A percentile compares a stretch with the other conserved stretches of the same genome.
Evolutionary conservation across 2,888 invertebrate species (phyloP).

Genomic region (Chaetoderma sp.): DNA sequence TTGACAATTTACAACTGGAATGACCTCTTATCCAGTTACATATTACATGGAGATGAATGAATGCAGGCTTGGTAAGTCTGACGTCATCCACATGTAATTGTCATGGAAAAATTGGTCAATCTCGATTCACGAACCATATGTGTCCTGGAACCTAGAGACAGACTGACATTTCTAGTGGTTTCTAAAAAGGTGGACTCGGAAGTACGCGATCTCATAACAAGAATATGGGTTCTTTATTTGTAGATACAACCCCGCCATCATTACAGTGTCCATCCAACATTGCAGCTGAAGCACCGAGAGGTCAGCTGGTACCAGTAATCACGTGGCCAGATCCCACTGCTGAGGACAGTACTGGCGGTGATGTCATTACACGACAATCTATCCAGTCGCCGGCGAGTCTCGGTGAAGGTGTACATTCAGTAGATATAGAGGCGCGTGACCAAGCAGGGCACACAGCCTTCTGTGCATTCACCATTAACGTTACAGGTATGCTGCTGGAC

Average conservation of each 20-base stretch:
- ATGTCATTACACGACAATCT: constrained; percentile 39
- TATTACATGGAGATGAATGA: no score
- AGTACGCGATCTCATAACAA: no score
- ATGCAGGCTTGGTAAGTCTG: no score
- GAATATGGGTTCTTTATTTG: neutral
- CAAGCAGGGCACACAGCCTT: constrained; percentile 30
- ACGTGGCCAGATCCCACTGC: constrained; percentile 40
- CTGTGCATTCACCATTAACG: constrained; percentile 44
- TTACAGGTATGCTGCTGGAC: constrained; percentile 46
- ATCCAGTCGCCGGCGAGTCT: constrained; percentile 43
- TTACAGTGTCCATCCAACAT: constrained; percentile 41
- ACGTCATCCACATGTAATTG: no score
- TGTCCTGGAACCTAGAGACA: no score
- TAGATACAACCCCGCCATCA: constrained; percentile 43
- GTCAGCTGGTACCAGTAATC: constrained; percentile 38
- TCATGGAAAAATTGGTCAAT: no score
- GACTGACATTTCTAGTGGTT: no score
- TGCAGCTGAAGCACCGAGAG: constrained; percentile 32
- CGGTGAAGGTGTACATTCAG: constrained; percentile 40
- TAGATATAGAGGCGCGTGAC: constrained; percentile 46
- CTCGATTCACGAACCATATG: no score
- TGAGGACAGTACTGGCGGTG: constrained; percentile 45
- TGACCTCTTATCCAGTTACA: no score
- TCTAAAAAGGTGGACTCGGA: no score
- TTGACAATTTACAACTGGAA: no score